Conservation (phyloP, 2,888 invertebrate genomes). For the Drosophila kuntzei region DNA sequence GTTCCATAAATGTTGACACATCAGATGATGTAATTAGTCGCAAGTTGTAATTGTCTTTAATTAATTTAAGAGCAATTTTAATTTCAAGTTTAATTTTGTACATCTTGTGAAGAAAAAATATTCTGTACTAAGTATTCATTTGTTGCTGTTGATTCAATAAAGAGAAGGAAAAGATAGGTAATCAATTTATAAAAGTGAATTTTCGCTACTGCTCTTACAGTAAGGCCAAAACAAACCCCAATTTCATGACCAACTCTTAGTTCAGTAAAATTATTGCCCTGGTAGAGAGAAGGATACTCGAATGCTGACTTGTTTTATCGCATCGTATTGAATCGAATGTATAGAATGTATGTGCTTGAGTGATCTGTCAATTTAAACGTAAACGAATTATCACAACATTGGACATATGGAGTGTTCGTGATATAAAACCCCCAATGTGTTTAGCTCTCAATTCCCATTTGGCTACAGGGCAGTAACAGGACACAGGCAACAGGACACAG, state of each 20-base stretch:
- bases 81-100: background rate
- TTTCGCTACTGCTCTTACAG: conserved; percentile 3
- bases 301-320: conserved; percentile 16
- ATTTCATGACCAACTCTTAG: background rate
- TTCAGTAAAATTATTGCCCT: background rate
- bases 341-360: conserved; percentile 20
- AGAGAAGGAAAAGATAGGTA: background rate
- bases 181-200: background rate
- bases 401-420: conserved; percentile 17
- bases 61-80: too few relatives aligned
- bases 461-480: background rate
- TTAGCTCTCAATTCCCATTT: conserved; percentile 14
- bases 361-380: conserved; percentile 48
- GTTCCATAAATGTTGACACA: too few relatives aligned
- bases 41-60: too few relatives aligned
- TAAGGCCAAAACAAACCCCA: background rate
- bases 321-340: conserved; percentile 4
- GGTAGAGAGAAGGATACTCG: background rate
- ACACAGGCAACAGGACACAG: background rate
- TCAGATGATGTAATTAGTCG: too few relatives aligned
- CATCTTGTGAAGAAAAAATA: background rate
- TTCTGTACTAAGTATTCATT: background rate
- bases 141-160: background rate
- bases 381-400: conserved; percentile 41
- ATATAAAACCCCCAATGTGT: conserved; percentile 15